A percentile compares a stretch with the other conserved stretches of the same genome.
These are phyloP conservation scores for Drosophila pallidifrons DNA, from an alignment of 1,140 invertebrate genomes.

Conservation along the genomic window DNA sequence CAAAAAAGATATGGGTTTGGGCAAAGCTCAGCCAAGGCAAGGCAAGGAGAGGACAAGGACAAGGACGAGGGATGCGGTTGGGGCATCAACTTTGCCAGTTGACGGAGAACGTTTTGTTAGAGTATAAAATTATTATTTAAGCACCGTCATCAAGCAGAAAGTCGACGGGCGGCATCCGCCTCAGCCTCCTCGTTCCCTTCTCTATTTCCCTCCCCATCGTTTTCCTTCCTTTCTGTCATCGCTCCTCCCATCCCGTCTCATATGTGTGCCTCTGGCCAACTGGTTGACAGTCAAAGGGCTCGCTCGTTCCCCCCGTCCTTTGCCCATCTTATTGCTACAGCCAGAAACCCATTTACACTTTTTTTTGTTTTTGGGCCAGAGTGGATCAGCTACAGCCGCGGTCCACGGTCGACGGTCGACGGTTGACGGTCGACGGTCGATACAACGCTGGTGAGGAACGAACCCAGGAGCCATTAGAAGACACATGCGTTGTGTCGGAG, in stretches of 20 bases:
- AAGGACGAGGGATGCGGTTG: conserved; percentile 6
- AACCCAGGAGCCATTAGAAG: conserved; percentile 39
- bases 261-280: conserved; percentile 61
- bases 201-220: neutral
- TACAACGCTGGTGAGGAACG: conserved; percentile 10
- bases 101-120: conserved; percentile 67
- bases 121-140: conserved; percentile 84
- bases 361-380: conserved; percentile 52
- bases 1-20: conserved; percentile 31
- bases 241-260: conserved; percentile 16
- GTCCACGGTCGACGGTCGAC: neutral
- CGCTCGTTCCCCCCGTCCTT: conserved; percentile 5
- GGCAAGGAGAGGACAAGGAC: neutral
- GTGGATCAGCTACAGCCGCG: conserved; percentile 33
- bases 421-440: conserved; percentile 21
- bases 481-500: conserved; percentile 25
- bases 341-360: conserved; percentile 74
- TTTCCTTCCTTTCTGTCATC: neutral
- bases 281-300: conserved; percentile 63
- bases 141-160: conserved; percentile 83
- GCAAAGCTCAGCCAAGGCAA: too few species aligned
- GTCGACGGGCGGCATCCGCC: conserved; percentile 58
- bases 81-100: conserved; percentile 63
- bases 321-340: conserved; percentile 11
- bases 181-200: neutral